These are phyloP conservation scores for Patagioenas fasciata DNA, from an alignment of 2,113 vertebrate genomes.

Conservation along the genomic window DNA sequence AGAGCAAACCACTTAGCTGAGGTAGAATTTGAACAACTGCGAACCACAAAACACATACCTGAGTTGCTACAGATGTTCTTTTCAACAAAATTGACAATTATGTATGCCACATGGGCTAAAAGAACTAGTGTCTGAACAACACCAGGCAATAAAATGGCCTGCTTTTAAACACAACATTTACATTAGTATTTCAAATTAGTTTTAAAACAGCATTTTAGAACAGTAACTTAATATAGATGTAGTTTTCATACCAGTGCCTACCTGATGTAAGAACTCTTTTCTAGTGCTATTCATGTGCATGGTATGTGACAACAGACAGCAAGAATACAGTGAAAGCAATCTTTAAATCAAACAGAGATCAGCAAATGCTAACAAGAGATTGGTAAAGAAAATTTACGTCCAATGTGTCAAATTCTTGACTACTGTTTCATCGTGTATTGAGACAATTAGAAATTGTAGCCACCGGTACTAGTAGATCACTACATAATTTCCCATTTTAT, in stretches of 20 bases:
- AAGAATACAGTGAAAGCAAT: neutral
- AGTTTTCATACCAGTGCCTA: neutral
- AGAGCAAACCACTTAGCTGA: neutral
- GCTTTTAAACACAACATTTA: neutral
- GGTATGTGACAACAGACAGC: neutral
- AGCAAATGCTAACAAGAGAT: neutral
- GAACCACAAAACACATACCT: neutral
- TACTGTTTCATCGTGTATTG: neutral
- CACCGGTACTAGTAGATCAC: neutral
- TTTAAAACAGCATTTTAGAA: neutral
- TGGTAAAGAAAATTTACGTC: neutral
- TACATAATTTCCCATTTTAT: neutral
- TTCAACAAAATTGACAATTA: neutral
- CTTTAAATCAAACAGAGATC: neutral
- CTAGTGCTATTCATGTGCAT: neutral
- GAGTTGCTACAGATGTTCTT: neutral
- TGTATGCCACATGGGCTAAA: neutral
- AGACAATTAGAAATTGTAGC: neutral
- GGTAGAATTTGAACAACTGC: slow-evolving; percentile 38
- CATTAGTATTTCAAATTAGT: neutral
- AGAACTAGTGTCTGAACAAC: neutral
- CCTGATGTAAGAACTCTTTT: neutral
- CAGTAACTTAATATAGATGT: neutral
- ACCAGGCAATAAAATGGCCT: neutral
- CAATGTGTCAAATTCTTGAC: neutral